Evolutionary conservation across 2,113 vertebrate species (phyloP), one percentile per base, ranked within the genome.

Genomic region (Gopherus flavomarginatus): DNA sequence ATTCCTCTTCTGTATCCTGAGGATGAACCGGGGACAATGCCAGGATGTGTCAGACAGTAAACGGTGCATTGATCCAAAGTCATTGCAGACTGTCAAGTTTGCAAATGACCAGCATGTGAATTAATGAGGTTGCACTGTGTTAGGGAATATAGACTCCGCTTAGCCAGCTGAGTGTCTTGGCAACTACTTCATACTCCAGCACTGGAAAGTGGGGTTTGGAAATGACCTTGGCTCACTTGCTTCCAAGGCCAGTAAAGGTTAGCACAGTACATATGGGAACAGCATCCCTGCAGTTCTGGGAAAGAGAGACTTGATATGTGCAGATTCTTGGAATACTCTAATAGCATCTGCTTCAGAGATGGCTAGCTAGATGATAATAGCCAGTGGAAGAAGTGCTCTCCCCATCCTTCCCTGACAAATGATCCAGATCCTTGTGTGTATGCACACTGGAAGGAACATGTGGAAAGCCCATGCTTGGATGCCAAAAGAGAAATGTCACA

Each of bases 201-300:
- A 82, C 50, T 27, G 72, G 49, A 44, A 65, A 69, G 26, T 65
- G 59, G 11, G 16, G 2, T 54, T 35, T 95, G 84, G 93, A 85
- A 87, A n/a, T 11, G n/a, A 72, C 56, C 21, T 57, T 85, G 89
- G 26, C 13, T 38, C 22, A 69, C 42, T 86, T 62, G 69, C 86
- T 97, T 95, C 8, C 92, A 80, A 80, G 87, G 72, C 19, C 83
- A 92, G 38, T 53, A 2, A 90, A 54, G 26, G 69, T 42, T 49
- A 49, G 44, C 65, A 38, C 1, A 11, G 52, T 52, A n/a, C 1
- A 0, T 88, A 56, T 29, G 79, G 38, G 62, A 56, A 38, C 19
- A 72, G 11, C 35, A 5, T 65, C 16, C 26, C 5, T 92, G 78
- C 22, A 49, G 38, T 88, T 79, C 35, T 38, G 50, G n/a, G 14